Base-by-base conservation (phyloP, 2,888 invertebrate species). In the Drosophila quinaria region DNA sequence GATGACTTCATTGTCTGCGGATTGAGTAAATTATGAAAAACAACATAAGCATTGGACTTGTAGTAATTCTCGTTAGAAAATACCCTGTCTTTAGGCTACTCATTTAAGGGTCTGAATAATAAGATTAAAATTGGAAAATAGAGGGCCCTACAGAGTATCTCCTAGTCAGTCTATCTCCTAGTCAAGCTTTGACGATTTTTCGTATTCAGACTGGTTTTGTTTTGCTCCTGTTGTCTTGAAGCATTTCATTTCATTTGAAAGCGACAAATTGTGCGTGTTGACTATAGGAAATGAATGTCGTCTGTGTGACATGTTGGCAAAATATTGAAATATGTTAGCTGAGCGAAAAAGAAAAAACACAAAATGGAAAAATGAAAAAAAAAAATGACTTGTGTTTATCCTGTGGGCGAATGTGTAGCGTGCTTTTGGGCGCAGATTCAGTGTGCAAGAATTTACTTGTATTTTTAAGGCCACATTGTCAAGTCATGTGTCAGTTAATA, bases 221-320 rank as follows among this genome's bases (percentile, higher is more conserved):
- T 60, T 35, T 56, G 60, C 50, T 60, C 22, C 41, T 64, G 63
- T 77, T 77, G 73, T 61, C 60, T 58, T 67, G 33, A 37, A 77
- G 66, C 69, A 72, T 79, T 81, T 84, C 81, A 76, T 81, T 81
- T 84, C 73, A 85, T 85, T 78, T 75, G 73, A 74, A 79, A 87
- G 82, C 85, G 82, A 82, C 87, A 86, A 86, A 81, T 87, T 86
- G 86, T 86, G 86, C 87, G 86, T 87, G 88, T 82, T 87, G 86
- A 83, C 86, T 81, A 73, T 74, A 76, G 86, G 86, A 86, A 87
- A 86, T 86, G 87, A 86, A 81, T 85, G 81, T 75, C 83, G 80
- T 78, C 74, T 77, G 22, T 81, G 79, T 74, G 87, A 84, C 81
- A 79, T 84, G 81, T 84, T 79, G 81, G 70, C 74, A 81, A 87